Conservation (phyloP, 1,140 invertebrate species). For the Caerostris darwini region DNA sequence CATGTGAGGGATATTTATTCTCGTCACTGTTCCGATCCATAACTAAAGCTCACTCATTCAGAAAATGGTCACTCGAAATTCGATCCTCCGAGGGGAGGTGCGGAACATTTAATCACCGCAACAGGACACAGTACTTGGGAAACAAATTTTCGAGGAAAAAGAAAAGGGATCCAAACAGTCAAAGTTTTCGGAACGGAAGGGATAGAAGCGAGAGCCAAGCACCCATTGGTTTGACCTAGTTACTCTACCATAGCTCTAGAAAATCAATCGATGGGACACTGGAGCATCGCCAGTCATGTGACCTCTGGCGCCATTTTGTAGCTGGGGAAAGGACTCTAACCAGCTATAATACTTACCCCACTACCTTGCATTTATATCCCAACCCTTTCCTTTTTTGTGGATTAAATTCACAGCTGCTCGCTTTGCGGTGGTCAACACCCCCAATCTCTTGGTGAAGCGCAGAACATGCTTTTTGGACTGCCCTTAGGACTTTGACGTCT, state of each 20-base stretch:
- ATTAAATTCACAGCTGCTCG: slow-evolving; percentile 10
- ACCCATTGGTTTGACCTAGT: slow-evolving; percentile 75
- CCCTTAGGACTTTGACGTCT: background rate
- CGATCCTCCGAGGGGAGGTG: too few species aligned
- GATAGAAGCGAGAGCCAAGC: slow-evolving; percentile 26
- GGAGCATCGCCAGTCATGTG: slow-evolving; percentile 72
- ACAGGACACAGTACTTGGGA: too few species aligned
- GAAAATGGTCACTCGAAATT: too few species aligned
- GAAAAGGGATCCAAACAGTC: too few species aligned
- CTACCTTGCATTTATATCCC: slow-evolving; percentile 12
- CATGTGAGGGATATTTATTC: too few species aligned
- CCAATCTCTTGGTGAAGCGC: background rate
- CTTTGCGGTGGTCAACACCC: slow-evolving; percentile 25
- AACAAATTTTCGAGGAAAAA: too few species aligned
- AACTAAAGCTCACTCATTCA: too few species aligned
- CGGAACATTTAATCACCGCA: too few species aligned
- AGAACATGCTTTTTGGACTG: background rate
- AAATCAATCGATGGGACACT: slow-evolving; percentile 77
- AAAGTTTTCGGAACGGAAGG: too few species aligned
- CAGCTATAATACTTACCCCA: slow-evolving; percentile 30
- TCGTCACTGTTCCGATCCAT: too few species aligned
- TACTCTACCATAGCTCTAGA: slow-evolving; percentile 20
- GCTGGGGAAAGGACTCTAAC: slow-evolving; percentile 46
- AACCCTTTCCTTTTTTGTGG: background rate
- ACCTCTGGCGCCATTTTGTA: slow-evolving; percentile 76